phyloP scores from a whole-genome alignment of 2,113 vertebrate genomes.

The Cacatua alba region DNA sequence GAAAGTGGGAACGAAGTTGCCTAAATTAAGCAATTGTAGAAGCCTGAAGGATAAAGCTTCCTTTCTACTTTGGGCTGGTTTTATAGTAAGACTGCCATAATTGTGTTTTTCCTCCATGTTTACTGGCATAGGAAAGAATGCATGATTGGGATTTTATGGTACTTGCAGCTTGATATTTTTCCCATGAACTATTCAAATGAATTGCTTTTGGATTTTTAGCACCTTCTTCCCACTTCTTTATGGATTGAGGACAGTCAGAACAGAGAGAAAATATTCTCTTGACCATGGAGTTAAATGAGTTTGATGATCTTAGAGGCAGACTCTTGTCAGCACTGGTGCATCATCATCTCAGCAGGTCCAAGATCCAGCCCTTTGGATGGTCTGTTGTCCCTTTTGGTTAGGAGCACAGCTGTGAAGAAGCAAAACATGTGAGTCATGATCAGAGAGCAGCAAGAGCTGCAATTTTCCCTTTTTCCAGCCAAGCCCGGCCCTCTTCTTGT shows the following conservation, averaged over 20 bases:
- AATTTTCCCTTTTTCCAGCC: conserved; percentile 18
- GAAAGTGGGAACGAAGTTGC: background rate
- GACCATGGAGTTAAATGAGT: background rate
- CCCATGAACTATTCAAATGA: background rate
- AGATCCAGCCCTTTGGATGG: conserved; percentile 32
- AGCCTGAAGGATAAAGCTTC: conserved; percentile 20
- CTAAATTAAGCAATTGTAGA: background rate
- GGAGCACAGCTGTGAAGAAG: conserved; percentile 72
- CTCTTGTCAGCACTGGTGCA: background rate
- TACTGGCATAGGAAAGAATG: conserved; percentile 34
- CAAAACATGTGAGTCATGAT: conserved; percentile 68
- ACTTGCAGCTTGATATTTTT: background rate
- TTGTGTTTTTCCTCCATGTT: background rate
- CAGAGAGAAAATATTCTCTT: background rate
- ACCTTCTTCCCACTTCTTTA: background rate
- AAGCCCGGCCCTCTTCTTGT: background rate
- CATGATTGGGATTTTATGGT: background rate
- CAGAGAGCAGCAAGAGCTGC: conserved; percentile 27
- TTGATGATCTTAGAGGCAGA: background rate
- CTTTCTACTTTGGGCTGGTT: background rate
- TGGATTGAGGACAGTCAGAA: background rate
- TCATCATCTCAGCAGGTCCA: background rate
- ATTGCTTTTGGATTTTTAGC: background rate
- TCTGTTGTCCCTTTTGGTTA: conserved; percentile 47
- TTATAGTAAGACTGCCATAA: background rate